These are phyloP conservation scores for Polia nebulosa DNA, from an alignment of 2,888 invertebrate species.

Conservation along the genomic window DNA sequence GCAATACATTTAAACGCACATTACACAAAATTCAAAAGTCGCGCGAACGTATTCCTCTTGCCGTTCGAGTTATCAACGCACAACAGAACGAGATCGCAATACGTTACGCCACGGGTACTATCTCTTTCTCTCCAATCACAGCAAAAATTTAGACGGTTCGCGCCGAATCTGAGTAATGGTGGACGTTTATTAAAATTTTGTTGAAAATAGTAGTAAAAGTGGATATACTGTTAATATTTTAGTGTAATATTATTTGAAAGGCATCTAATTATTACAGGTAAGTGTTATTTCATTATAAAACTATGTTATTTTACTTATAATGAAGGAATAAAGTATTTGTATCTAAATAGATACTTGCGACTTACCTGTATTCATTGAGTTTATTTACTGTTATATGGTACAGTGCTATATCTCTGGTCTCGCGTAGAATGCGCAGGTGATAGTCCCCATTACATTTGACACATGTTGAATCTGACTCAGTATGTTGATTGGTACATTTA, in stretches of 20 bases:
- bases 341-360: constrained; percentile 21
- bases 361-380: constrained; percentile 15
- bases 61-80: neutral
- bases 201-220: constrained; percentile 11
- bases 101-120: constrained; percentile 6
- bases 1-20: constrained; percentile 13
- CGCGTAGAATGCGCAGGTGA: too few species aligned
- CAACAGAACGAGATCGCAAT: constrained; percentile 7
- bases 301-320: constrained; percentile 11
- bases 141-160: constrained; percentile 3
- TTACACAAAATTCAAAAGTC: constrained; percentile 15
- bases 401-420: too few species aligned
- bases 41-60: neutral
- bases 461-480: too few species aligned
- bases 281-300: constrained; percentile 13
- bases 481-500: too few species aligned
- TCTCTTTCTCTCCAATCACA: constrained; percentile 15
- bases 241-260: constrained; percentile 1
- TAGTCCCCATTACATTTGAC: too few species aligned
- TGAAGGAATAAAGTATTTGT: constrained; percentile 9
- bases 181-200: constrained; percentile 2
- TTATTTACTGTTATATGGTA: too few species aligned
- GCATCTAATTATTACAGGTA: constrained; percentile 8
- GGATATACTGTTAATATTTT: constrained; percentile 1
- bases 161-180: neutral